Base-by-base conservation (phyloP, 2,113 vertebrate species). In the Tetrax tetrax region DNA sequence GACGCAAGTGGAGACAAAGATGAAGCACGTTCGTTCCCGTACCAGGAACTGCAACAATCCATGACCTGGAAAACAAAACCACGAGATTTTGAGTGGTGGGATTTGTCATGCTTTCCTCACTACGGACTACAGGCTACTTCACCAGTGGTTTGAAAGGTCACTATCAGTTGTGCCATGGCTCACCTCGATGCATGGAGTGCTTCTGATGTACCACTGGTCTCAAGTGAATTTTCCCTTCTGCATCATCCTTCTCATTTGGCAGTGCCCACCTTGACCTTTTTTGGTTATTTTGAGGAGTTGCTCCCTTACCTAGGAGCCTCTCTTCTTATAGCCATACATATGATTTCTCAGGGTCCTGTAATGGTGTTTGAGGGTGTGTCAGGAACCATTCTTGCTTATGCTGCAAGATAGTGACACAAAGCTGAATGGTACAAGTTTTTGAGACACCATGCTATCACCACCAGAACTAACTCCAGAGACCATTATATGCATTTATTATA, bases 401-500 rank as follows among this genome's bases (percentile, higher is more conserved):
- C 69, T 80, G 48, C 90, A 88, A 19, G 47, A 27, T 0, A 11
- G 35, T 11, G 72, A 51, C 60, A 56, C 57, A 31, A 72, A 92
- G n/a, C 57, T 82, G 92, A 82, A 53, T 7, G 10, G 22, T 14
- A 63, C 57, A 89, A 83, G 54, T 87, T 95, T 66, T 56, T 92
- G 66, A 87, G 89, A 80, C 31, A 37, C n/a, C 50, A 14, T 2
- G 1, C 56, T 86, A 56, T 43, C 83, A 22, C 80, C 82, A 79
- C 61, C 61, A 92, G 91, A 89, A 43, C 95, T 78, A 93, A 89
- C 81, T 89, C 85, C 61, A 63, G 70, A 91, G 87, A 59, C 93
- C 78, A 87, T 82, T 84, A 54, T 91, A 43, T 66, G 59, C 91
- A 72, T 85, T 89, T 96, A 91, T 93, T 70, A 89, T 91, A 95